phyloP scores from a whole-genome alignment of 2,888 invertebrate species.

The Diaphora mendica region DNA sequence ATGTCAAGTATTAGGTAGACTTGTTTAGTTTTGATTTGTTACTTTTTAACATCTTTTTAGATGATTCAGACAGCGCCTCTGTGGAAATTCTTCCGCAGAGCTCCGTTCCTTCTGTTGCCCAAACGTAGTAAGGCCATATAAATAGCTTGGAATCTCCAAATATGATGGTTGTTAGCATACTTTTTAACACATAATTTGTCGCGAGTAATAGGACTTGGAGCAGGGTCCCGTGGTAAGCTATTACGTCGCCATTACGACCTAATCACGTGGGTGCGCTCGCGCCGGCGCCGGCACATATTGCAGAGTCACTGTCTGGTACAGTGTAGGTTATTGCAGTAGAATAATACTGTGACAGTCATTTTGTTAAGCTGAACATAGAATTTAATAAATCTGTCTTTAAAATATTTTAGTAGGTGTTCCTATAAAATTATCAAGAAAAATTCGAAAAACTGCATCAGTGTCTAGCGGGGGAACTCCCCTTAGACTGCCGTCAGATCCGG shows the following conservation, averaged over 20 bases:
- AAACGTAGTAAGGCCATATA: neutral
- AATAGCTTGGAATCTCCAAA: neutral
- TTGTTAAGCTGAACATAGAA: neutral
- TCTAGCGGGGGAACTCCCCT: too few relatives aligned
- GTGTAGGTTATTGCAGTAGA: slow-evolving; percentile 25
- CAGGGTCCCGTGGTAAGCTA: slow-evolving; percentile 49
- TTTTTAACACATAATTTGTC: slow-evolving; percentile 18
- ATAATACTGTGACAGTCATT: neutral
- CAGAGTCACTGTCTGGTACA: slow-evolving; percentile 65
- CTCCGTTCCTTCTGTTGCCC: too few relatives aligned
- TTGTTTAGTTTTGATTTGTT: too few relatives aligned
- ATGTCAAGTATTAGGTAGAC: too few relatives aligned
- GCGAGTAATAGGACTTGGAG: slow-evolving; percentile 34
- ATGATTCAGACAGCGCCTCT: too few relatives aligned
- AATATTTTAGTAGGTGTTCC: too few relatives aligned
- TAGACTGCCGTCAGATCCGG: too few relatives aligned
- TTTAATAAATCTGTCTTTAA: too few relatives aligned
- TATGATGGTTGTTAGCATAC: slow-evolving; percentile 10
- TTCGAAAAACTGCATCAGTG: too few relatives aligned
- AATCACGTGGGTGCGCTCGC: slow-evolving; percentile 46
- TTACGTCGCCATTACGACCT: slow-evolving; percentile 50
- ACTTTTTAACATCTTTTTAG: too few relatives aligned
- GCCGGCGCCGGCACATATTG: slow-evolving; percentile 68
- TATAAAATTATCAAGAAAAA: too few relatives aligned
- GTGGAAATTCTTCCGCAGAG: too few relatives aligned